Conservation (phyloP, 2,888 invertebrate species). For the Dermolepida albohirtum region DNA sequence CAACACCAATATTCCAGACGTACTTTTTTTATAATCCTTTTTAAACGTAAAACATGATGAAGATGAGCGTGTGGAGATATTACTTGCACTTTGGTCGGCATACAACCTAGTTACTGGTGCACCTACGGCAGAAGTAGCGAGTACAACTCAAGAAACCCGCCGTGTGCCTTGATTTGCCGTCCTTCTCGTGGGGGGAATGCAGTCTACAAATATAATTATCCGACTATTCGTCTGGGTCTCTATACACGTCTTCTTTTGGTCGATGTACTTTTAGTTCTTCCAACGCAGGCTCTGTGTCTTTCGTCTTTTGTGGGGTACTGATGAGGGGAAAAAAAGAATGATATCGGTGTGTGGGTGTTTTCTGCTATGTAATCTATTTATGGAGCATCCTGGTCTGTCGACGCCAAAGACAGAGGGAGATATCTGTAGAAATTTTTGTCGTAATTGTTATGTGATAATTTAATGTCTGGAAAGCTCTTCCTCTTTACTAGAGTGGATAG, state of each 20-base stretch:
- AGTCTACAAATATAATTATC: conserved; percentile 45
- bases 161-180: conserved; percentile 15
- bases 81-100: conserved; percentile 23
- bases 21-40: too few relatives aligned
- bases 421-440: too few relatives aligned
- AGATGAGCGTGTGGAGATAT: not conserved
- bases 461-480: too few relatives aligned
- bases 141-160: conserved; percentile 21
- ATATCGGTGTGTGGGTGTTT: conserved; percentile 16
- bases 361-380: conserved; percentile 29
- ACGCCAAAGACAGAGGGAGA: conserved; percentile 1
- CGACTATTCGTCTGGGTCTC: conserved; percentile 23
- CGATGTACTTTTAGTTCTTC: conserved; percentile 12
- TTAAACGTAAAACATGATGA: too few relatives aligned
- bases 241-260: conserved; percentile 1
- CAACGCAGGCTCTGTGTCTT: not conserved
- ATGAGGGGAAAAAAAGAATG: not conserved
- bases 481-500: too few relatives aligned
- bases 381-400: conserved; percentile 26
- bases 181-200: conserved; percentile 39
- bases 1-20: too few relatives aligned
- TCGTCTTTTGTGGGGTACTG: not conserved
- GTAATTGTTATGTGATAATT: too few relatives aligned
- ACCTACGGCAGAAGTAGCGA: conserved; percentile 14
- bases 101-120: conserved; percentile 25